These are phyloP conservation scores for Sinosuthora webbiana DNA, from an alignment of 2,113 vertebrate genomes.

Conservation along the genomic window DNA sequence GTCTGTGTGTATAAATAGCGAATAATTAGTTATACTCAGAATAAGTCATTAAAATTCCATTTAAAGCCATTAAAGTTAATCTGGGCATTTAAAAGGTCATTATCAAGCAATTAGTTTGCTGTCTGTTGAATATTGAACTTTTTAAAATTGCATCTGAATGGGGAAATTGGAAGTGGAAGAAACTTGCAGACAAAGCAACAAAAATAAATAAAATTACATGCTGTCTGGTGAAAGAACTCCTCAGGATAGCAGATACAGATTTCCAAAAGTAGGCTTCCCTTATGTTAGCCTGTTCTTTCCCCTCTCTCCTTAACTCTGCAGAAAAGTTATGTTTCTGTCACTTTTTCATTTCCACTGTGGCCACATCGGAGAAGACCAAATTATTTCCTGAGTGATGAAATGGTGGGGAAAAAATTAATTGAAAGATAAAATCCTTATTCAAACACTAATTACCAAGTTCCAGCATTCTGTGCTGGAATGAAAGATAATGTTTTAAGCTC, in stretches of 20 bases:
- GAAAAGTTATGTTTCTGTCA: neutral
- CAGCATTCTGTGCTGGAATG: neutral
- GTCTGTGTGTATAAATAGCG: neutral
- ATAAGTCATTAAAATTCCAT: constrained; percentile 7
- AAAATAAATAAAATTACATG: neutral
- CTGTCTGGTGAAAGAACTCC: neutral
- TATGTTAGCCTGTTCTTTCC: neutral
- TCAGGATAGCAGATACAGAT: neutral
- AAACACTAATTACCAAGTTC: neutral
- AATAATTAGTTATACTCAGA: neutral
- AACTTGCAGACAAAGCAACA: neutral
- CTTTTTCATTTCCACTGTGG: neutral
- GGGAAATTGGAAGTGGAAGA: neutral
- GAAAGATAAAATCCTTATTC: neutral
- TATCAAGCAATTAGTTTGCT: constrained; percentile 5
- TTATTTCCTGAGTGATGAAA: neutral
- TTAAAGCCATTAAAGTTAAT: constrained; percentile 19
- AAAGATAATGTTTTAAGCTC: neutral
- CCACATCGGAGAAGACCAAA: neutral
- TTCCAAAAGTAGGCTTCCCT: neutral
- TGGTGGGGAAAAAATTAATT: fast-evolving
- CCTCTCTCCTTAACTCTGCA: neutral
- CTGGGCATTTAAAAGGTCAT: neutral
- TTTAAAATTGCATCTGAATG: neutral
- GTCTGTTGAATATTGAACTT: neutral